A percentile compares a stretch with the other conserved stretches of the same genome.
Conservation (phyloP, 2,888 invertebrate species). For the Lamellibrachia columna region DNA sequence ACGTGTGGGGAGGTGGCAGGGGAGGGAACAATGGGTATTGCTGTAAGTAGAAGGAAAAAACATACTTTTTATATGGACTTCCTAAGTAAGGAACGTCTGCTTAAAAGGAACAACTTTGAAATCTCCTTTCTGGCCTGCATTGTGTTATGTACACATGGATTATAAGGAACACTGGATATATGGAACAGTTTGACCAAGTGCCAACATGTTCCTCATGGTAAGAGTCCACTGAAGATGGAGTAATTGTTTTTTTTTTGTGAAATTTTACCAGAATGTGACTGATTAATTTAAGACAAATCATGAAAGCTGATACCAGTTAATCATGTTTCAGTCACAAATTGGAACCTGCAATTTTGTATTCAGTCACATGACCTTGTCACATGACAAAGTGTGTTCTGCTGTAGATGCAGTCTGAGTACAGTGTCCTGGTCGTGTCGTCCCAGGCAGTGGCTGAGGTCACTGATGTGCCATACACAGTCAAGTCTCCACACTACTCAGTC, state of each 20-base stretch:
- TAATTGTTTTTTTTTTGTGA: too few relatives aligned
- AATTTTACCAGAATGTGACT: too few relatives aligned
- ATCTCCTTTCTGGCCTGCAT: too few relatives aligned
- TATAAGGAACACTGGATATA: too few relatives aligned
- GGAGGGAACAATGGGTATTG: neutral
- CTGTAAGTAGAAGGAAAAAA: neutral
- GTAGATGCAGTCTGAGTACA: conserved; percentile 28
- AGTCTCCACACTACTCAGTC: conserved; percentile 20
- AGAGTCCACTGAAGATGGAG: too few relatives aligned
- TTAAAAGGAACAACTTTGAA: neutral
- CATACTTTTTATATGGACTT: neutral
- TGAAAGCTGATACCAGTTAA: neutral
- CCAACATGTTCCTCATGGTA: too few relatives aligned
- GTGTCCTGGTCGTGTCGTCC: conserved; percentile 27
- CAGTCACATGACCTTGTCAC: neutral
- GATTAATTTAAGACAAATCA: neutral
- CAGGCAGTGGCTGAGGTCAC: conserved; percentile 28
- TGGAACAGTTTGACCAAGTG: too few relatives aligned
- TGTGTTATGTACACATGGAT: too few relatives aligned
- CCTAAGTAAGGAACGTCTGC: too few relatives aligned
- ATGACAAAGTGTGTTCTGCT: neutral
- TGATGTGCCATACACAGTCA: conserved; percentile 31
- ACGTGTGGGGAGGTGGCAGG: neutral
- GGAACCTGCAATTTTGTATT: neutral
- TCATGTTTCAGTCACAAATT: neutral